Evolutionary conservation across 2,888 invertebrate genomes (phyloP), one percentile per base, ranked within the genome.

Genomic region (Lasioglossum malachurum): DNA sequence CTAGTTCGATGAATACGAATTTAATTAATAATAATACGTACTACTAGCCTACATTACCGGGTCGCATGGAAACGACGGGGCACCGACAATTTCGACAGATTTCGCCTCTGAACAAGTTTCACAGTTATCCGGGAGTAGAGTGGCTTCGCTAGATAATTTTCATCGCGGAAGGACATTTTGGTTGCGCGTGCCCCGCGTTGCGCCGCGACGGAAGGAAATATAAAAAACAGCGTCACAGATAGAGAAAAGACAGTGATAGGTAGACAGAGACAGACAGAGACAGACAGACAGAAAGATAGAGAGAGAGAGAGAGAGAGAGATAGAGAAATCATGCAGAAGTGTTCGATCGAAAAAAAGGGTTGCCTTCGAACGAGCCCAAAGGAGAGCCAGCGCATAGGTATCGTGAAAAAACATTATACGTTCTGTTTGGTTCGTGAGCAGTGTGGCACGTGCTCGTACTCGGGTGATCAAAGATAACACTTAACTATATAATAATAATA

Each of bases 21-120:
- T 91, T 91, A 90, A 90, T 93, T 88, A 90, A 89, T 90, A 90
- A 89, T 90, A 83, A 92, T 94, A 94, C 92, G 91, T 93, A 94
- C 94, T 94, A 94, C 94, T 93, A 90, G 93, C 93, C 92, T 92
- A 93, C 92, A 84, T 85, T 91, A 90, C 87, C 38, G 80, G 60
- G 31, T 78, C 88, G 80, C 76, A 41, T 35, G 53, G 84, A 80
- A 86, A 78, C 75, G 44, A 27, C 67, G 75, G 82, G 82, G 82
- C 74, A n/a, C 1, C 53, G 53, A 53, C 23, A 19, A 53, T 53
- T n/a, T 53, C 10, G 23, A 53, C 3, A 3, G 10, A 5, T 23
- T 53, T n/a, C 3, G 16, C 46, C 19, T 4, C 19, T 10, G 1
- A 10, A 19, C 19, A 8, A 10, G 35, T 4, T 35, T 69, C 19